Conservation (phyloP, 2,888 invertebrate species). For the Tetrapedia diversipes region DNA sequence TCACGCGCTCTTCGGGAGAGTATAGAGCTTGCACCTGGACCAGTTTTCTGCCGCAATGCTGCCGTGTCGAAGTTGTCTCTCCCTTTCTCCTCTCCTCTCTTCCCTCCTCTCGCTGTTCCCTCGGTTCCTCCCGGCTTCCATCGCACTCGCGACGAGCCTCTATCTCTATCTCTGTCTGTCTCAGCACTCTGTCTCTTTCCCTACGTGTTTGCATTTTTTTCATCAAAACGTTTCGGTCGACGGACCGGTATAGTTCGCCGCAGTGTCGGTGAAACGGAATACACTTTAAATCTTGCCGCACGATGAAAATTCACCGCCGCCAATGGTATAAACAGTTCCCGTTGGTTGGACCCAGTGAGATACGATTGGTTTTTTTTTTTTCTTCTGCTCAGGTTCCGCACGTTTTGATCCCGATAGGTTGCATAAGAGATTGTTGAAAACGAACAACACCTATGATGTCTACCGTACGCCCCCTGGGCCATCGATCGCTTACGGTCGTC, state of each 20-base stretch:
- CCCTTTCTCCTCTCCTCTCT: slow-evolving; percentile 4
- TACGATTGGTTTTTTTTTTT: not conserved
- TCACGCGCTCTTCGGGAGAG: slow-evolving; percentile 56
- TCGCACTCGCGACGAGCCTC: not conserved
- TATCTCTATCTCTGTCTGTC: not conserved
- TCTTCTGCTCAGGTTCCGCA: not conserved
- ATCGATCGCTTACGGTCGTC: too few relatives aligned
- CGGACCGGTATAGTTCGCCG: slow-evolving; percentile 32
- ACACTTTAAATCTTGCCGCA: slow-evolving; percentile 61
- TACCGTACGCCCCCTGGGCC: too few relatives aligned
- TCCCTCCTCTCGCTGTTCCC: not conserved
- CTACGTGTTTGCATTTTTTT: slow-evolving; percentile 67
- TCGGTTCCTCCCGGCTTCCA: not conserved
- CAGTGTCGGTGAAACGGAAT: slow-evolving; percentile 47
- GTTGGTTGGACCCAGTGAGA: not conserved
- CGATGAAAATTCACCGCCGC: slow-evolving; percentile 64
- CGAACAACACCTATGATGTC: too few relatives aligned
- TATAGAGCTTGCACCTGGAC: slow-evolving; percentile 62
- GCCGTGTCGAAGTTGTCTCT: slow-evolving; percentile 38
- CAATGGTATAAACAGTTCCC: slow-evolving; percentile 52
- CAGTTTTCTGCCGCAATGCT: slow-evolving; percentile 58
- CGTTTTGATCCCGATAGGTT: not conserved
- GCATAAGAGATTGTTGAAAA: not conserved
- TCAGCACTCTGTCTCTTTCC: slow-evolving; percentile 2
- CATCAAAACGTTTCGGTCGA: slow-evolving; percentile 64